These are phyloP conservation scores for Eulemur mongoz DNA, from an alignment of 2,797 vertebrate genomes.

Conservation along the genomic window DNA sequence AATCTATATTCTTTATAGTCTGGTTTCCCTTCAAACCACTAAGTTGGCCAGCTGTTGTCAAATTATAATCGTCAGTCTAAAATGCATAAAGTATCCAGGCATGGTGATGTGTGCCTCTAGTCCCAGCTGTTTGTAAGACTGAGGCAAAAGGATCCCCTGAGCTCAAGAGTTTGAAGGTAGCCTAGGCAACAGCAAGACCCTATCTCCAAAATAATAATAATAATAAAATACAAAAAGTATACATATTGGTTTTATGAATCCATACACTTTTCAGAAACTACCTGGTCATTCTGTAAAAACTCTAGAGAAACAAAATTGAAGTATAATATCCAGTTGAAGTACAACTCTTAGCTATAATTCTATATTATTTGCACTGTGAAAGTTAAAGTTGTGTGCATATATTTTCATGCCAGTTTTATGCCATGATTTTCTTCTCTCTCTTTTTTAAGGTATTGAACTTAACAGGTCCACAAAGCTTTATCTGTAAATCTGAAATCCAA, in stretches of 20 bases:
- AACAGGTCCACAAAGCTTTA: not conserved
- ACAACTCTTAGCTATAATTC: not conserved
- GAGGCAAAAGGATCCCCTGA: not conserved
- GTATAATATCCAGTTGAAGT: not conserved
- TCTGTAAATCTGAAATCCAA: slow-evolving; percentile 2
- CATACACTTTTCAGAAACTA: not conserved
- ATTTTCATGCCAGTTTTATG: not conserved
- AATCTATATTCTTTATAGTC: not conserved
- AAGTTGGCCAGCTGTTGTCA: not conserved
- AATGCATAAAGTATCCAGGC: not conserved
- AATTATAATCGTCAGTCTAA: not conserved
- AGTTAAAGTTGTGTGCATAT: not conserved
- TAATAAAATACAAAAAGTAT: not conserved
- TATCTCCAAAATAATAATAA: not conserved
- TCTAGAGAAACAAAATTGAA: not conserved
- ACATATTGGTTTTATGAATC: not conserved
- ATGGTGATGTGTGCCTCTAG: not conserved
- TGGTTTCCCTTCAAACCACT: not conserved
- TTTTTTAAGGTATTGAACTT: not conserved
- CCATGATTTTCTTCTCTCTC: not conserved
- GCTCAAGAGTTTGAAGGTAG: not conserved
- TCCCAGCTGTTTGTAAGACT: not conserved
- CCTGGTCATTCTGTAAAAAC: not conserved
- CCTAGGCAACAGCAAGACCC: not conserved
- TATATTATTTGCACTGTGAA: not conserved